phyloP scores from a whole-genome alignment of 2,113 vertebrate genomes.

The Neogale vison region DNA sequence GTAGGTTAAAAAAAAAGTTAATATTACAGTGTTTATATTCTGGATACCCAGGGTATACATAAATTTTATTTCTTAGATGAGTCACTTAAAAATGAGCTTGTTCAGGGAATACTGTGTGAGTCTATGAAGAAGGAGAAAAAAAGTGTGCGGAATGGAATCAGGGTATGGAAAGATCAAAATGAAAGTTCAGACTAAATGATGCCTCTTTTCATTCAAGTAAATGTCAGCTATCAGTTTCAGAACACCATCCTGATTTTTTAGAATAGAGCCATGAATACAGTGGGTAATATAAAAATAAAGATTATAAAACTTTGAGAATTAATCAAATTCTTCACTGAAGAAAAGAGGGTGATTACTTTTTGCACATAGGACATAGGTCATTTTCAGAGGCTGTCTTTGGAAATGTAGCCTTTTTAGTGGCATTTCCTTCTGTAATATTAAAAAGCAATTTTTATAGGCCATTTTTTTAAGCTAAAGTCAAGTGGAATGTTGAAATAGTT shows the following conservation, averaged over 20 bases:
- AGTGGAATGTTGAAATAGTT: conserved; percentile 48
- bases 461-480: conserved; percentile 47
- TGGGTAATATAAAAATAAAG: conserved; percentile 54
- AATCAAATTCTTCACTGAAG: conserved; percentile 47
- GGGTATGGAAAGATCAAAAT: conserved; percentile 60
- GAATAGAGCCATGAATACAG: conserved; percentile 4
- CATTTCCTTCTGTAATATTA: conserved; percentile 64
- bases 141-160: conserved; percentile 40
- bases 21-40: conserved; percentile 46
- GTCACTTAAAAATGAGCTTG: conserved; percentile 24
- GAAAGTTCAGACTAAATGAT: conserved; percentile 70
- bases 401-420: conserved; percentile 57
- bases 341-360: conserved; percentile 54
- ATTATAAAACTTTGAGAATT: conserved; percentile 58
- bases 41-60: conserved; percentile 14
- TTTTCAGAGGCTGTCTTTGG: conserved; percentile 38
- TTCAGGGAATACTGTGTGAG: conserved; percentile 21
- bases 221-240: conserved; percentile 75
- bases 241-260: conserved; percentile 53
- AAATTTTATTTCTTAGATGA: conserved; percentile 50
- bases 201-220: conserved; percentile 68
- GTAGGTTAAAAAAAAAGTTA: neutral
- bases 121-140: neutral
- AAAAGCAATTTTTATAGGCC: conserved; percentile 39
- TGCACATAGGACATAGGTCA: neutral